These are phyloP conservation scores for Cyanoliseus patagonus DNA, from an alignment of 2,113 vertebrate species.

Conservation along the genomic window DNA sequence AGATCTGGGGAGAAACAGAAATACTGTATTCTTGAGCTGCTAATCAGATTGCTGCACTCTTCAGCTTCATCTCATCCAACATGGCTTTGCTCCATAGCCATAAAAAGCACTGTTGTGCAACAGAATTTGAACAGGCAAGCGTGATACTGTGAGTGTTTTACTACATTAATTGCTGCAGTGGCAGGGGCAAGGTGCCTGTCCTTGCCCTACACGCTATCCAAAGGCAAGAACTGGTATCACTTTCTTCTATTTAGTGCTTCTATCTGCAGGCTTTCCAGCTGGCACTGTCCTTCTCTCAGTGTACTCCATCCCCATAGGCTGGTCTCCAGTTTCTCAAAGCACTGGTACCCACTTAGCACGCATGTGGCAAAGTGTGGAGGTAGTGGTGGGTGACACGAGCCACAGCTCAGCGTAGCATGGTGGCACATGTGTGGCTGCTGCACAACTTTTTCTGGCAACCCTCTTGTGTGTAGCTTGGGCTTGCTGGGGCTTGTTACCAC, in stretches of 20 bases:
- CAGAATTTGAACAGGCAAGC: background rate
- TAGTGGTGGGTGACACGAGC: background rate
- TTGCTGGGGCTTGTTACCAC: background rate
- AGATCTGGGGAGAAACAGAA: background rate
- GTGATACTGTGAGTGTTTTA: background rate
- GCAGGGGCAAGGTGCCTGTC: background rate
- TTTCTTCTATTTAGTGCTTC: background rate
- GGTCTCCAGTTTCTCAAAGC: background rate
- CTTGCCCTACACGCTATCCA: background rate
- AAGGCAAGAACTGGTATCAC: background rate
- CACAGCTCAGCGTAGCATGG: fast-evolving
- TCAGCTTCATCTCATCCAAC: background rate
- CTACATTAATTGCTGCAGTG: background rate
- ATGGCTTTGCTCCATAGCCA: background rate
- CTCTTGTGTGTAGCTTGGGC: background rate
- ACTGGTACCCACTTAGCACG: background rate
- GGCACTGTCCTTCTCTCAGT: background rate
- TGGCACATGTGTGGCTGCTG: background rate
- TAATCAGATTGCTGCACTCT: background rate
- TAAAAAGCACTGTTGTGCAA: background rate
- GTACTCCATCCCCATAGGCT: fast-evolving
- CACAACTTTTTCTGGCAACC: background rate
- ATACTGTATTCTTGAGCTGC: background rate
- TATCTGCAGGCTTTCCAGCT: conserved; percentile 3
- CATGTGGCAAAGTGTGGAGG: background rate